These are phyloP conservation scores for Scaptodrosophila latifasciaeformis DNA, from an alignment of 2,888 invertebrate species.

Conservation along the genomic window DNA sequence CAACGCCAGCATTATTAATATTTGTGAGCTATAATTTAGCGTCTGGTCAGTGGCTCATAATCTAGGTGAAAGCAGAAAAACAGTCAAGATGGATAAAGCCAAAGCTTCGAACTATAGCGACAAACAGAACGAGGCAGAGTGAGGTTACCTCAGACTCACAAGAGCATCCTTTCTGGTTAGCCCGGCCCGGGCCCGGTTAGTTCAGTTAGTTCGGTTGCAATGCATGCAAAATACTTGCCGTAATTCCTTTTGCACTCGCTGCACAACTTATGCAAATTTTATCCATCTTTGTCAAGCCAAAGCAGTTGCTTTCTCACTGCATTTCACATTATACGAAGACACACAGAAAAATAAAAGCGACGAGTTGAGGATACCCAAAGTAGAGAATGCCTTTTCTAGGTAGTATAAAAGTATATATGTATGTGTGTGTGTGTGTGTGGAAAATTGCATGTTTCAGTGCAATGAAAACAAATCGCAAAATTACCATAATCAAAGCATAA, in stretches of 20 bases:
- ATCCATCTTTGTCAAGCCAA: slow-evolving; percentile 39
- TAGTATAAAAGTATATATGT: slow-evolving; percentile 15
- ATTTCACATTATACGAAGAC: slow-evolving; percentile 34
- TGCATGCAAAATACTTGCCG: slow-evolving; percentile 51
- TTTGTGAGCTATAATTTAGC: too few relatives aligned
- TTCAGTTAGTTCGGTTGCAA: slow-evolving; percentile 8
- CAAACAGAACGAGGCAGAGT: too few relatives aligned
- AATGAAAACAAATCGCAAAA: slow-evolving; percentile 63
- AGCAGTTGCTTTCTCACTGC: slow-evolving; percentile 35
- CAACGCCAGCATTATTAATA: too few relatives aligned
- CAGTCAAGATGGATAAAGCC: too few relatives aligned
- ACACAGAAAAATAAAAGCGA: too few relatives aligned
- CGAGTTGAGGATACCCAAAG: too few relatives aligned
- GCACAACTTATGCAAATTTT: slow-evolving; percentile 53
- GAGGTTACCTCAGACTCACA: too few relatives aligned
- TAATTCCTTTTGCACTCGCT: slow-evolving; percentile 37
- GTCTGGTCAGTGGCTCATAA: too few relatives aligned
- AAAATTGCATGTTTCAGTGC: slow-evolving; percentile 59
- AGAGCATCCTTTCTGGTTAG: neutral
- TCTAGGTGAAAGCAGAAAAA: too few relatives aligned
- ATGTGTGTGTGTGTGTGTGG: slow-evolving; percentile 21
- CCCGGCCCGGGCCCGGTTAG: too few relatives aligned
- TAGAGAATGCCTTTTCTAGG: slow-evolving; percentile 24
- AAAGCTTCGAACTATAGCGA: too few relatives aligned
- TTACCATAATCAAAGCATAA: slow-evolving; percentile 60